Base-by-base conservation (phyloP, 2,797 vertebrate species). In the Tragelaphus eurycerus region DNA sequence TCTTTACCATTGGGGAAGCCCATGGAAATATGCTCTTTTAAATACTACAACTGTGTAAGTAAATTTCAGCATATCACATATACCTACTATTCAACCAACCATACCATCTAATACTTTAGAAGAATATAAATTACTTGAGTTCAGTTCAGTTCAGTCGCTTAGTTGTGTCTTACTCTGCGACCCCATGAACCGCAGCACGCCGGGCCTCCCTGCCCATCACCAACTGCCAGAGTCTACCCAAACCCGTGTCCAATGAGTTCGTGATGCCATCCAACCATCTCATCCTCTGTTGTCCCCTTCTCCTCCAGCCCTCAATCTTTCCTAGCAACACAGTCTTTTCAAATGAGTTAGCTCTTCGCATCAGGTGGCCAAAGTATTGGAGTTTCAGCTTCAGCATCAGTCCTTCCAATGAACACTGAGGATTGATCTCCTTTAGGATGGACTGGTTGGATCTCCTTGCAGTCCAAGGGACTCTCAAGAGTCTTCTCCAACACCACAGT, bases 31-130 rank as follows among this genome's bases (percentile, higher is more conserved):
- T 13, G n/a, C 46, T 86, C 50, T 43, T 38, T 90, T 90, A 67
- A 86, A 92, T 89, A 90, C 46, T 74, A 83, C 1, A 34, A 43
- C 21, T 95, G 48, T 59, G n/a, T 34, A 60, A 74, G 85, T 83
- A 94, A 90, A 79, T 52, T n/a, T 89, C 52, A 86, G 46, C 50
- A 50, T 81, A 71, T 38, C 48, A 88, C 23, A 60, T n/a, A 27
- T 52, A 27, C 52, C 54, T 85, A 52, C 14, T 31, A 59, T 31
- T 46, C 25, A 67, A 19, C 48, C 57, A 50, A 59, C 6, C 60
- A 92, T 21, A 60, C 54, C 34, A 55, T 79, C 50, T 85, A 93
- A 54, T 85, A 95, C 85, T 91, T 82, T n/a, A 89, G 46, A 71
- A 93, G 17, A 95, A 38, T 71, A 62, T 38, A 86, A 76, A 46